Base-by-base conservation (phyloP, 1,140 invertebrate species). In the Ladona fulva region DNA sequence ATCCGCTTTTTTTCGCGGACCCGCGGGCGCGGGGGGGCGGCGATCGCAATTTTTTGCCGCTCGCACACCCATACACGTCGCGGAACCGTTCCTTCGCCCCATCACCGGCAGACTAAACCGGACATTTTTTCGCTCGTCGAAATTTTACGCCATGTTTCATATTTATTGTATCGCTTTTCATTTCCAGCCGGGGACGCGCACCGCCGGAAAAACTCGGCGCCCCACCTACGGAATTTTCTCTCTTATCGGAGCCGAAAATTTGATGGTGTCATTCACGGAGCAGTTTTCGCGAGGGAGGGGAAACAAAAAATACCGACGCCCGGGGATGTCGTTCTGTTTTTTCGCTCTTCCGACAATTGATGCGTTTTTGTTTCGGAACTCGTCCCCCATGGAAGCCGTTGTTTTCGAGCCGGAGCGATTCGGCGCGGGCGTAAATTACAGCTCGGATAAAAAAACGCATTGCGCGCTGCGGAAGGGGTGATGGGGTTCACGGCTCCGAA, bases 341-440 rank as follows among this genome's bases (percentile, higher is more conserved):
- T 66, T 66, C 52, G 52, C 52, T 1, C 52, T 19, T 66, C 52
- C 52, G 52, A 66, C 14, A 66, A 66, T 66, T 66, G 52, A 66
- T 66, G 52, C 52, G 52, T 66, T 66, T 66, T 66, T 66, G 52
- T 66, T 66, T 66, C 52, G 52, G 52, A 66, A 66, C 52, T 66
- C 14, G 52, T 66, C 52, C 16, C 29, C 3, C 8, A 37, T 37
- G 29, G 52, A 5, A 3, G 52, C 52, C n/a, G 52, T 66, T 66
- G 12, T 52, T 11, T 52, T 52, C 44, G n/a, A n/a, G n/a, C 29
- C 3, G 29, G 3, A 37, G 29, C 29, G 29, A 37, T 5, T 37
- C 29, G 16, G 16, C 52, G 52, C 14, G 52, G 52, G n/a, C 52
- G 52, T 66, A 66, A 66, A 66, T 66, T 66, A 66, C 52, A 19